Percentiles rank a stretch among this genome's conserved stretches.
Evolutionary conservation across 2,888 invertebrate genomes (phyloP).

Genomic region (Campaea margaritaria): DNA sequence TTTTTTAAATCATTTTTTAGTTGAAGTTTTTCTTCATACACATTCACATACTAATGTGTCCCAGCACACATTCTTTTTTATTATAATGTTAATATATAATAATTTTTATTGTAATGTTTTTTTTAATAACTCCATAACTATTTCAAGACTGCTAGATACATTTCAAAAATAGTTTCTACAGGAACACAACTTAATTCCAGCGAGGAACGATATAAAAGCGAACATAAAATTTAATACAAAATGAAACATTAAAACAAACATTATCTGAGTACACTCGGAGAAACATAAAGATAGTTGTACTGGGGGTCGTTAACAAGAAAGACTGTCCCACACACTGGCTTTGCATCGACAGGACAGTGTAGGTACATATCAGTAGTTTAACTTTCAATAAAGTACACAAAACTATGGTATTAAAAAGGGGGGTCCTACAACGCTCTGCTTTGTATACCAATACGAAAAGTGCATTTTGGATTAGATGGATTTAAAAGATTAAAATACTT

Average conservation of each 20-base stretch:
- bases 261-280: slow-evolving; percentile 54
- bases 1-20: no score
- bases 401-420: not conserved
- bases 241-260: slow-evolving; percentile 44
- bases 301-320: slow-evolving; percentile 67
- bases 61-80: no score
- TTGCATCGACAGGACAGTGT: slow-evolving; percentile 50
- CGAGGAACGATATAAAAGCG: slow-evolving; percentile 39
- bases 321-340: slow-evolving; percentile 67
- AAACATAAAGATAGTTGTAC: slow-evolving; percentile 66
- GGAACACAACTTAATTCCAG: slow-evolving; percentile 39
- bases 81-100: no score
- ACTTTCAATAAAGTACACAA: not conserved
- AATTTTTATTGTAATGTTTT: no score
- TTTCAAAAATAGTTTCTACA: slow-evolving; percentile 20
- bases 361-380: slow-evolving; percentile 15
- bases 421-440: no score
- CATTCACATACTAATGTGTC: no score
- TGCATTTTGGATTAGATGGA: no score
- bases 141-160: not conserved
- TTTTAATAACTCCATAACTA: not conserved
- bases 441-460: no score
- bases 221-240: slow-evolving; percentile 42
- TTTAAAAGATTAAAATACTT: no score
- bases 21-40: no score